Evolutionary conservation across 2,113 vertebrate genomes (phyloP), one percentile per base, ranked within the genome.

Genomic region (Prinia subflava): DNA sequence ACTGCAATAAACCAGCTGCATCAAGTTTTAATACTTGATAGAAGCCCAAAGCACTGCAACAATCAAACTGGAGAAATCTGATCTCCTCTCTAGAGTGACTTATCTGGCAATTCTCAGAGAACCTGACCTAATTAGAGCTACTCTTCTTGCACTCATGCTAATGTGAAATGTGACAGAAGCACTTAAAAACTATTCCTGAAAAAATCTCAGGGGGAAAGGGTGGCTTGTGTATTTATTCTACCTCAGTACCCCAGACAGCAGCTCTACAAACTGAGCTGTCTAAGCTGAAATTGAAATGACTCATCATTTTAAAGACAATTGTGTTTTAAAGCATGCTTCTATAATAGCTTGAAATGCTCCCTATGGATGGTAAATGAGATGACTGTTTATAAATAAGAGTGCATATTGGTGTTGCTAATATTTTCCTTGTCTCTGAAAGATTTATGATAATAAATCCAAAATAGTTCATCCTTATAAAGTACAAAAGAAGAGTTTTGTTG

Each of bases 281-380:
- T 83, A 68, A 94, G 63, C 76, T 90, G 85, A 50, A 94, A 70
- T 39, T 47, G 64, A 83, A 92, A 60, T 88, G 92, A 94, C 55
- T 90, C 90, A 88, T 71, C 49, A 52, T 60, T 88, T 92, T 67
- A 74, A 83, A 91, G 70, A 53, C 63, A 85, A 80, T 74, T 63
- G 33, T 2, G 3, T 91, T 90, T 65, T 90, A 85, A 97, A 94
- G 30, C 11, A 31, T 39, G 11, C 13, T 76, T 85, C 49, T 88
- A 8, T 59, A 77, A 46, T 80, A 77, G 39, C 31, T 39, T 41
- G 63, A 70, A 85, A 73, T 15, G 23, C 25, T 78, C 49, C 27
- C 63, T 71, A 33, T 41, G 60, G 73, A 63, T 50, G 60, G 31
- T 37, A 85, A 89, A 85, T 39, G 15, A 79, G 30, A 71, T 42